Conservation (phyloP, 2,113 vertebrate species). For the Felis chaus region DNA sequence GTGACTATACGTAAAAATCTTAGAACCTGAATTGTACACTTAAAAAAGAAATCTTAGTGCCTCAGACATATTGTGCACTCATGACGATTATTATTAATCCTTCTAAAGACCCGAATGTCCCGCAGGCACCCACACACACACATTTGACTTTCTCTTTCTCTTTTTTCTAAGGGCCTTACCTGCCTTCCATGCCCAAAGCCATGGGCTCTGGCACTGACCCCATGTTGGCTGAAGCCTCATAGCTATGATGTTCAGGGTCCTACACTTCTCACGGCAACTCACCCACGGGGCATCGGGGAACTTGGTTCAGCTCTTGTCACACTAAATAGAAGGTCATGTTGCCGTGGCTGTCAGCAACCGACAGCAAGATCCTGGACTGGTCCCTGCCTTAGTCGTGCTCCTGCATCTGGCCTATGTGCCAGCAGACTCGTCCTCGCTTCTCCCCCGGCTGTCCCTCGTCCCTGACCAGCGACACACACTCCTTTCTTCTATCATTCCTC, state of each 20-base stretch:
- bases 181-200: rapidly evolving
- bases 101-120: background rate
- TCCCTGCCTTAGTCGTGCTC: rapidly evolving
- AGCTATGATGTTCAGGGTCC: background rate
- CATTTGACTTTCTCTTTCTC: background rate
- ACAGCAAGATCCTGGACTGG: rapidly evolving
- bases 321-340: conserved; percentile 28
- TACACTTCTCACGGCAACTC: background rate
- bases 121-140: background rate
- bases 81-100: background rate
- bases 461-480: background rate
- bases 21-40: background rate
- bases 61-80: background rate
- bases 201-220: rapidly evolving
- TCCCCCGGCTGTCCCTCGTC: rapidly evolving
- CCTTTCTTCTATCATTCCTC: background rate
- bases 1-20: background rate
- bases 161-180: background rate
- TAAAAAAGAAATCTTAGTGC: background rate
- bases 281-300: background rate
- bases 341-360: background rate
- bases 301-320: background rate
- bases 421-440: background rate
- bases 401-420: background rate
- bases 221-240: background rate